Evolutionary conservation across 1,140 invertebrate species (phyloP).

Genomic region (Harpegnathos saltator): DNA sequence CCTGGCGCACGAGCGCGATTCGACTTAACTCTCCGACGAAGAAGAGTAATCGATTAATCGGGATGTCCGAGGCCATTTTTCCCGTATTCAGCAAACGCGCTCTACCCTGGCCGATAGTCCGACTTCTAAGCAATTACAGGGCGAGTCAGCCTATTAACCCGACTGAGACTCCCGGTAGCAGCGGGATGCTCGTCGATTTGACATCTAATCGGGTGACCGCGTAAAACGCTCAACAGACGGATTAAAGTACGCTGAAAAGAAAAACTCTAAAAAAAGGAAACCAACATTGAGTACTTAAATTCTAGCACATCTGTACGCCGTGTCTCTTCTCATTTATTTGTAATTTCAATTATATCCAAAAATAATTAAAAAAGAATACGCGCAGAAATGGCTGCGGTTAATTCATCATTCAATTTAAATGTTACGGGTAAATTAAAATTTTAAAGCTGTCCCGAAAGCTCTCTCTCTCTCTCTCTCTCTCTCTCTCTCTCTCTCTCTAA

Average conservation of each 20-base stretch:
- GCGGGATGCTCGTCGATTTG: not conserved
- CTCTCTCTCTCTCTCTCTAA: too few species aligned
- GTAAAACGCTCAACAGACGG: not conserved
- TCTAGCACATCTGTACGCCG: too few species aligned
- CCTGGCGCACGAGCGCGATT: constrained; percentile 48
- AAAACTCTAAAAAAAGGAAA: not conserved
- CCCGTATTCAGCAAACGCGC: not conserved
- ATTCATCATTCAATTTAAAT: too few species aligned
- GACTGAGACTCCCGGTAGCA: not conserved
- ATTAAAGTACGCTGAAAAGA: not conserved
- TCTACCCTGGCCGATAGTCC: not conserved
- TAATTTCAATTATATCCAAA: too few species aligned
- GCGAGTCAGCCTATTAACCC: not conserved
- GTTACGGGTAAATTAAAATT: too few species aligned
- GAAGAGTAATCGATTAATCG: constrained; percentile 27
- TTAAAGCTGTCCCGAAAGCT: too few species aligned
- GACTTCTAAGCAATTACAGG: constrained; percentile 7
- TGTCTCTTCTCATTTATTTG: too few species aligned
- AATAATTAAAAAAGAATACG: too few species aligned
- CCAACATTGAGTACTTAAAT: too few species aligned
- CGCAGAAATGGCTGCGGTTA: too few species aligned
- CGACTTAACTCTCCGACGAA: constrained; percentile 6
- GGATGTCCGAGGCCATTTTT: constrained; percentile 35
- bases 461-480: too few species aligned
- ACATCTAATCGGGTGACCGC: not conserved